Percentiles rank a stretch among this genome's conserved stretches.
Evolutionary conservation across 2,888 invertebrate genomes (phyloP).

Genomic region (Tetragnatha montana): DNA sequence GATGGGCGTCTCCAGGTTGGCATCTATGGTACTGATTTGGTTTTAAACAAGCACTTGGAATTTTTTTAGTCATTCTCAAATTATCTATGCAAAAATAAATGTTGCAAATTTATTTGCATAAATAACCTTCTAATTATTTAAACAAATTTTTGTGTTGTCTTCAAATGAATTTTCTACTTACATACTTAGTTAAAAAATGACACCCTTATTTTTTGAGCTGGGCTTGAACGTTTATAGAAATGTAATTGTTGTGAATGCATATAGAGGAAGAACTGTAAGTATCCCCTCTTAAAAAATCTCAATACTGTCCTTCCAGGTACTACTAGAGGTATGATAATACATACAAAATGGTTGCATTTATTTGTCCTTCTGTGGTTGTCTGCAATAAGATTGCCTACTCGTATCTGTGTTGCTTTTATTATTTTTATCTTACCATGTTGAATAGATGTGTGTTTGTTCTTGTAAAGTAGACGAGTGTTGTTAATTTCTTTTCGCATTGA

Average conservation of each 20-base stretch:
- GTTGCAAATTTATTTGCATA: too few relatives aligned
- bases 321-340: neutral
- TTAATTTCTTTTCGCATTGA: constrained; percentile 26
- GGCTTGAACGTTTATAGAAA: neutral
- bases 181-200: too few relatives aligned
- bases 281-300: neutral
- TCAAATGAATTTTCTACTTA: too few relatives aligned
- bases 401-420: constrained; percentile 4
- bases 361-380: constrained; percentile 10
- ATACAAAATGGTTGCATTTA: constrained; percentile 24
- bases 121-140: too few relatives aligned
- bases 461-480: constrained; percentile 21
- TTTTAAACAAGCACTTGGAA: too few relatives aligned
- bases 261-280: neutral
- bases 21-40: too few relatives aligned
- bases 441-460: constrained; percentile 11
- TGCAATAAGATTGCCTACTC: constrained; percentile 20
- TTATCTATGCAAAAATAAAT: too few relatives aligned
- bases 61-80: too few relatives aligned
- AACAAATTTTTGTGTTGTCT: too few relatives aligned
- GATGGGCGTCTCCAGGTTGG: too few relatives aligned
- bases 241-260: neutral
- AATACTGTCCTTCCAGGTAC: constrained; percentile 26
- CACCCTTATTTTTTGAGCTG: neutral
- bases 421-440: constrained; percentile 3